Evolutionary conservation across 2,888 invertebrate genomes (phyloP), one percentile per base, ranked within the genome.

Genomic region (Hypsopygia costalis): DNA sequence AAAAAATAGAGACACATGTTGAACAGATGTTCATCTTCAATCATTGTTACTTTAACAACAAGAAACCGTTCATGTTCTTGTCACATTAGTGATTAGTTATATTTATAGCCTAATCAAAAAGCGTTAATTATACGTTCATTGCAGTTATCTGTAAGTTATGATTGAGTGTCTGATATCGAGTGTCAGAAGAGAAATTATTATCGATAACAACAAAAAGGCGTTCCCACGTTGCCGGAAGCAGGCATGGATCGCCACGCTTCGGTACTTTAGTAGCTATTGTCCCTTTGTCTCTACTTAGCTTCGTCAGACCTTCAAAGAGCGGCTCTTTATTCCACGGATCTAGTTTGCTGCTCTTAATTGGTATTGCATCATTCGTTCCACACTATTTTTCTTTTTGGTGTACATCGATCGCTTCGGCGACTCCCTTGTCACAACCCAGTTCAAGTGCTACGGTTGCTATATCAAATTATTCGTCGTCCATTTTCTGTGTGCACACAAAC

Each of bases 181-280:
- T 68, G 60, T 65, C 59, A 55, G 56, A 52, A 52, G 53, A 62
- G 60, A 63, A 69, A 66, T 73, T 72, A 74, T 75, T 28, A 41
- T 36, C 53, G 62, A 65, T 61, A 60, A 62, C 55, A 60, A 69
- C 73, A 70, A 75, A 74, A 69, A 72, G 73, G 67, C 69, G 68
- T 85, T 87, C 86, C 80, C 85, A 87, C 83, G 83, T 76, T 66
- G 64, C 72, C 77, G 81, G 86, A 85, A 81, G 68, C 69, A 52
- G 61, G 64, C 61, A 69, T 74, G 60, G 71, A 80, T 76, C 65
- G 81, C 81, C 79, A 82, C 81, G 86, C 82, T 82, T 62, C 80
- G 74, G 74, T 83, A 81, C 85, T 78, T 71, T 67, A 66, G 72
- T 71, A n/a, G n/a, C n/a, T n/a, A 76, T 81, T 83, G 80, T 79